Percentiles rank a stretch among this genome's conserved stretches.
Conservation (phyloP, 2,888 invertebrate genomes). For the Epirrhoe alternata region DNA sequence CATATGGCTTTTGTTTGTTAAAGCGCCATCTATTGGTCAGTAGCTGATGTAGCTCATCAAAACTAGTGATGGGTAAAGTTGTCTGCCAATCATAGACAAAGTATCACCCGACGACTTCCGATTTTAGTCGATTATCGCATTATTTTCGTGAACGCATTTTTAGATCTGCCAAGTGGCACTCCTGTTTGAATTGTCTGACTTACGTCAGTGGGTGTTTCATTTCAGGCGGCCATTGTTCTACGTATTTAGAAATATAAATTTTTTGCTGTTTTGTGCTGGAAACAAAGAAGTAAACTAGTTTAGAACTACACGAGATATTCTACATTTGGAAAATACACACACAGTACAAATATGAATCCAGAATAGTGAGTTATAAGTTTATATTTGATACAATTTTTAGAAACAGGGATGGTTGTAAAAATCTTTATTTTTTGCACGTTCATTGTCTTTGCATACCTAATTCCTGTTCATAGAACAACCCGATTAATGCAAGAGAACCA, state of each 20-base stretch:
- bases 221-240: conserved; percentile 83
- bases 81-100: conserved; percentile 10
- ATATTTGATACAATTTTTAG: conserved; percentile 60
- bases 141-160: conserved; percentile 64
- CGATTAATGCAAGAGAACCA: conserved; percentile 6
- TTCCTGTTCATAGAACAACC: conserved; percentile 31
- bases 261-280: conserved; percentile 77
- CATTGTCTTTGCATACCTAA: conserved; percentile 61
- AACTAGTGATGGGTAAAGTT: conserved; percentile 10
- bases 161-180: conserved; percentile 83
- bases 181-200: conserved; percentile 75
- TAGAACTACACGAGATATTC: conserved; percentile 61
- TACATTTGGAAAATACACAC: conserved; percentile 69
- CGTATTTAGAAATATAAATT: conserved; percentile 71
- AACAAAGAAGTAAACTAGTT: conserved; percentile 76
- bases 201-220: conserved; percentile 85
- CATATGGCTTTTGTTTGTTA: not conserved
- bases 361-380: conserved; percentile 90
- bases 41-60: not conserved
- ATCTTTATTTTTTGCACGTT: conserved; percentile 70
- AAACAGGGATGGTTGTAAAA: conserved; percentile 72
- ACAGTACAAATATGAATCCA: conserved; percentile 89
- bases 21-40: conserved; percentile 14
- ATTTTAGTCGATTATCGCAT: conserved; percentile 1
- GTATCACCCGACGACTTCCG: too few species aligned